Evolutionary conservation across 2,113 vertebrate genomes (phyloP).

Genomic region (Murina feae): DNA sequence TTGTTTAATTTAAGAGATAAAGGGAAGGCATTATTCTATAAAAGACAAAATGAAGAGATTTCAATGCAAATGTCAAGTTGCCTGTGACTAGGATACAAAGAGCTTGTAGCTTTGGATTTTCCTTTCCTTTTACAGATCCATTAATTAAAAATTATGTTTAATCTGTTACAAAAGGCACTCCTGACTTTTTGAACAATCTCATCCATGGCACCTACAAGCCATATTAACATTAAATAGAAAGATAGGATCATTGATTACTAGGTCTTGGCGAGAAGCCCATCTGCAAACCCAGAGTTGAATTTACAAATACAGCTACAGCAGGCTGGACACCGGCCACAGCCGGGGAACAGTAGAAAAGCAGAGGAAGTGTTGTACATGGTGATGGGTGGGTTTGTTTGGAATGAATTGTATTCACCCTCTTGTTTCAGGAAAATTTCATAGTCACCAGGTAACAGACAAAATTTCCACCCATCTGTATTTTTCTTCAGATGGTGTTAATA

Average conservation of each 20-base stretch:
- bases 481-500: background rate
- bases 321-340: background rate
- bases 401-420: background rate
- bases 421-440: background rate
- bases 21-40: background rate
- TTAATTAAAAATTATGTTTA: conserved; percentile 52
- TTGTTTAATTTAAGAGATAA: conserved; percentile 53
- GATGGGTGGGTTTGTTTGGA: background rate
- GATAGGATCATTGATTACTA: background rate
- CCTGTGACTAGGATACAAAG: background rate
- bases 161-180: conserved; percentile 40
- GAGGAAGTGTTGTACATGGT: background rate
- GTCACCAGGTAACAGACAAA: background rate
- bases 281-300: background rate
- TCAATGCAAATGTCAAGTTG: conserved; percentile 46
- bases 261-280: background rate
- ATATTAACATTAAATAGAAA: conserved; percentile 43
- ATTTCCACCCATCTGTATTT: background rate
- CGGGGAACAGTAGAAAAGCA: background rate
- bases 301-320: background rate
- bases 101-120: background rate
- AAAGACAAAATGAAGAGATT: conserved; percentile 43
- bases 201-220: background rate
- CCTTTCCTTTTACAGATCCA: conserved; percentile 15
- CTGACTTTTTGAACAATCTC: conserved; percentile 21